Evolutionary conservation across 2,797 vertebrate genomes (phyloP), one percentile per base, ranked within the genome.

Genomic region (Uromys caudimaculatus): DNA sequence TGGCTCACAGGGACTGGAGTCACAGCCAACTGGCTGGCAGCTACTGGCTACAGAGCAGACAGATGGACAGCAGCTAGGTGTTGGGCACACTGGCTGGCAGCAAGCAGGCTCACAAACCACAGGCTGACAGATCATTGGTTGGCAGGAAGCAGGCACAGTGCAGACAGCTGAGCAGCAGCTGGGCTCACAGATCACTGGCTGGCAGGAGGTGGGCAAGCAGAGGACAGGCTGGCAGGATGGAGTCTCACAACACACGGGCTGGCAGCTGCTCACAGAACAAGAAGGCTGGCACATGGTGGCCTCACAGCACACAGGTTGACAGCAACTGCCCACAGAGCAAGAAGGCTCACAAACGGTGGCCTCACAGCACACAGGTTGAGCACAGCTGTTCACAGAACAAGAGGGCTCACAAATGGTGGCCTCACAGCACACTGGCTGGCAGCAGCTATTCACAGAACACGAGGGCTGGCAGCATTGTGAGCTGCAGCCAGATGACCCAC

Each of bases 1-100:
- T 7, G 93, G 81, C 54, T 95, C 93, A 44, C 94, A 97, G 67
- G 95, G 82, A 56, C 54, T 71, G 52, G 97, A 38, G 50, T 97
- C 95, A 82, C 87, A 97, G 88, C 94, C 92, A 90, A 82, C 78
- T 47, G 96, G 58, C 87, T 97, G 97, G 85, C 96, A 97, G 86
- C 94, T 94, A 10, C 67, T 89, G 27, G 76, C 38, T 41, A 52
- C 92, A 50, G 97, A 96, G 89, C 97, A 97, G 89, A 94, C 54
- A 2, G 97, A 97, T 1, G 94, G 92, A 29, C 95, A 97, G 85
- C 96, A 97, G 58, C 95, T 91, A 38, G 97, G 91, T 0, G 91
- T 93, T 1, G 96, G 93, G 79, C 97, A 98, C 29, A 94, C 71
- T 0, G 96, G 95, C 93, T 95, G 96, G 38, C 97, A 97, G 95